Conservation (phyloP, 1,140 invertebrate species). For the Zaprionus inermis region DNA sequence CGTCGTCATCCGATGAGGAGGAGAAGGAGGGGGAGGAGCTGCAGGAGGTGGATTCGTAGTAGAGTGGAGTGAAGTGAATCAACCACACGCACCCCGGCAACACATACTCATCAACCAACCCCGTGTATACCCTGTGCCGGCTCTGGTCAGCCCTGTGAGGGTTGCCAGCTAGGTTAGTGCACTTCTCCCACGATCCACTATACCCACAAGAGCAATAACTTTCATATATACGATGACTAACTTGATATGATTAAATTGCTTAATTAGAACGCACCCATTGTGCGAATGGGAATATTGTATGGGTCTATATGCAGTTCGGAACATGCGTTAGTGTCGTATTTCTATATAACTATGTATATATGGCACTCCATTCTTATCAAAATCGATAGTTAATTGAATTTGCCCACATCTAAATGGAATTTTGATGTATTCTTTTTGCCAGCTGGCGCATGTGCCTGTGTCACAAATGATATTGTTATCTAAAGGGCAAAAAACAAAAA, state of each 20-base stretch:
- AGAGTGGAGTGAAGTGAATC: slow-evolving; percentile 25
- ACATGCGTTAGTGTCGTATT: slow-evolving; percentile 15
- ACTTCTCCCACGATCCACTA: slow-evolving; percentile 8
- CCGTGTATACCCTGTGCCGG: slow-evolving; percentile 15
- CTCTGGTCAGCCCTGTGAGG: slow-evolving; percentile 6
- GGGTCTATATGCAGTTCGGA: not conserved
- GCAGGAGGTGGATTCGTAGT: slow-evolving; percentile 4
- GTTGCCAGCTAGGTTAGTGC: slow-evolving; percentile 6
- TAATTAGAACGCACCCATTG: slow-evolving; percentile 56
- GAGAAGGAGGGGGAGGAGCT: no score
- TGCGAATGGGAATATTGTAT: slow-evolving; percentile 1
- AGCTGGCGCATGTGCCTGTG: not conserved
- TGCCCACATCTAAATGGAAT: slow-evolving; percentile 42
- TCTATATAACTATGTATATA: slow-evolving; percentile 2
- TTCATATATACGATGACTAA: slow-evolving; percentile 10
- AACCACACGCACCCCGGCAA: no score
- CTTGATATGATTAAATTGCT: slow-evolving; percentile 65
- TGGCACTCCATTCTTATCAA: slow-evolving; percentile 61
- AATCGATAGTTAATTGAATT: slow-evolving; percentile 75
- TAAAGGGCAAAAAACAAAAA: not conserved
- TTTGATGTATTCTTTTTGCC: slow-evolving; percentile 29
- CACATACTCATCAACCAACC: no score
- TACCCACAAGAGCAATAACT: slow-evolving; percentile 2
- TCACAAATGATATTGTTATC: not conserved
- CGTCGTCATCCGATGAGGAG: not conserved